phyloP scores from a whole-genome alignment of 1,140 invertebrate genomes.

The Melipona quadrifasciata region DNA sequence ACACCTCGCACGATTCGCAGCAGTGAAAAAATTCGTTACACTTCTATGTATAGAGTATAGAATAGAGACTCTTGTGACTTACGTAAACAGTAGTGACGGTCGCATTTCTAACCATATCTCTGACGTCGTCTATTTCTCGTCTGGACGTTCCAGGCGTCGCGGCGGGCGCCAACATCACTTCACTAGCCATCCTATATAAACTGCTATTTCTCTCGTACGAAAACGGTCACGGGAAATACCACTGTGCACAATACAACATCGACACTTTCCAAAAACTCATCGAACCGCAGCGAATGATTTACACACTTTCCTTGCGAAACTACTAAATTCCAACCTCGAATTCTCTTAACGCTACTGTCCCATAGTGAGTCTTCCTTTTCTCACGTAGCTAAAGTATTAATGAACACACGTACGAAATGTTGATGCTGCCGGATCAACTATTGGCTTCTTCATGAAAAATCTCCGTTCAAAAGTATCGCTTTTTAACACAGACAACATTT shows the following conservation, averaged over 20 bases:
- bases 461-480: too few relatives aligned
- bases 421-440: background rate
- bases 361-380: background rate
- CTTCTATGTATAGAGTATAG: too few relatives aligned
- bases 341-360: background rate
- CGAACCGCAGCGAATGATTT: background rate
- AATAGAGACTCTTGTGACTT: slow-evolving; percentile 64
- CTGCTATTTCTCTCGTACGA: too few relatives aligned
- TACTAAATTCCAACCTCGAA: background rate
- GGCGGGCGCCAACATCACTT: slow-evolving; percentile 76
- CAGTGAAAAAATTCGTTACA: too few relatives aligned
- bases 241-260: background rate
- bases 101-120: slow-evolving; percentile 79
- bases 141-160: slow-evolving; percentile 73
- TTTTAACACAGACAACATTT: too few relatives aligned
- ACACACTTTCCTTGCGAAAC: too few relatives aligned
- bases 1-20: too few relatives aligned
- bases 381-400: too few relatives aligned
- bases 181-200: slow-evolving; percentile 66
- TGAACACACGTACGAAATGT: background rate
- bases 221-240: slow-evolving; percentile 13
- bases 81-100: slow-evolving; percentile 80
- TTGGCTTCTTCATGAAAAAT: background rate
- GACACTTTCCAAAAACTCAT: slow-evolving; percentile 7
- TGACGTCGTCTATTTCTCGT: slow-evolving; percentile 78